phyloP scores from a whole-genome alignment of 2,797 vertebrate genomes.

The Halcyon badia region DNA sequence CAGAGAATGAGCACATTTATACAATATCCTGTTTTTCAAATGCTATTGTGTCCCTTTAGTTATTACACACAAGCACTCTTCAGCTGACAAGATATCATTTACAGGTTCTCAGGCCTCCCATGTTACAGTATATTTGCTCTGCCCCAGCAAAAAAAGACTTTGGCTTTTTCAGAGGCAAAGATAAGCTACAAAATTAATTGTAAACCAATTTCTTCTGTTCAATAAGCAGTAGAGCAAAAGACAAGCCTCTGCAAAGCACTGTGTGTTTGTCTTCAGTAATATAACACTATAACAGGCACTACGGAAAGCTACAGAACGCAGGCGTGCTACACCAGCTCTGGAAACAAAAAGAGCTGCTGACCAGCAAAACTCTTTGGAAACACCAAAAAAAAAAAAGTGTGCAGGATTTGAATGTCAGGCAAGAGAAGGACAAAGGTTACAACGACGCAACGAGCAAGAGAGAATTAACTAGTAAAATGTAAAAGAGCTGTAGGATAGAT shows the following conservation, averaged over 20 bases:
- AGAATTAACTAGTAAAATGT: background rate
- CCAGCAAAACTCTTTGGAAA: background rate
- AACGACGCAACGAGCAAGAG: background rate
- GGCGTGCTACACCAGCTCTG: background rate
- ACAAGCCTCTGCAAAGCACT: background rate
- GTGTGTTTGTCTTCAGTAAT: background rate
- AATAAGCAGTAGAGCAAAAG: background rate
- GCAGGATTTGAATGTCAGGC: background rate
- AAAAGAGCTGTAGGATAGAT: background rate
- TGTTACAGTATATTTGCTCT: background rate
- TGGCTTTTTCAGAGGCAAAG: background rate
- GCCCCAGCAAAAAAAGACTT: background rate
- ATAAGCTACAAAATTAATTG: background rate
- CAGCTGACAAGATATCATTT: background rate
- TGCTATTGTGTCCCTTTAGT: background rate
- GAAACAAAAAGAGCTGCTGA: constrained; percentile 43
- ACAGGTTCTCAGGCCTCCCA: constrained; percentile 22
- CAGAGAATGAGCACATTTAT: background rate
- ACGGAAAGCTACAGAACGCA: background rate
- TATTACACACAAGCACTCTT: background rate
- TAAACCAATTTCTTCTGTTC: constrained; percentile 23
- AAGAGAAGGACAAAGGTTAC: background rate
- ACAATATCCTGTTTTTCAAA: constrained; percentile 25
- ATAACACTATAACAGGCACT: background rate
- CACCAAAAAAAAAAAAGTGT: background rate